Evolutionary conservation across 1,140 invertebrate species (phyloP).

Genomic region (Drosophila lacteicornis): DNA sequence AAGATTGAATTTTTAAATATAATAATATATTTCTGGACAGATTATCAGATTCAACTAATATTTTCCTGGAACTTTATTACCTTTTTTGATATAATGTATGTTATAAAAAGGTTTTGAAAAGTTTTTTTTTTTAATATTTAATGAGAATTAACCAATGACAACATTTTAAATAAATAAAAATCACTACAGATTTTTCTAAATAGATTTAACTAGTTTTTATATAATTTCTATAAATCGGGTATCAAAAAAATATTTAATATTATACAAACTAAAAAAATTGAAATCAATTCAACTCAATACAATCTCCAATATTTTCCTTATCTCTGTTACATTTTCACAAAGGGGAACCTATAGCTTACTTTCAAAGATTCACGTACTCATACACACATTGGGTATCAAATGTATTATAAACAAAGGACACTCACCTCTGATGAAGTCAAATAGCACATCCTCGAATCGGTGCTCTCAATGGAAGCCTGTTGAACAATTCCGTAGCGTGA

Average conservation of each 20-base stretch:
- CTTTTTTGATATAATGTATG: no score
- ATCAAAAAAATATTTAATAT: neutral
- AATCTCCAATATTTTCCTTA: neutral
- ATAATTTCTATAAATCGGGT: no score
- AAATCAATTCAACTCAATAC: neutral
- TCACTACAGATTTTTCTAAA: no score
- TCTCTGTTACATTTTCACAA: neutral
- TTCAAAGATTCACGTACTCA: neutral
- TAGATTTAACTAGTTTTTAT: no score
- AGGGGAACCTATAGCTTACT: accelerated
- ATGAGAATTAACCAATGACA: neutral
- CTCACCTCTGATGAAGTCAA: slow-evolving; percentile 98
- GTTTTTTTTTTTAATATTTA: neutral
- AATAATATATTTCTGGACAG: accelerated
- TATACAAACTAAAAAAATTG: neutral
- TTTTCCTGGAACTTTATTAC: neutral
- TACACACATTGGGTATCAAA: neutral
- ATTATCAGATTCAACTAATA: neutral
- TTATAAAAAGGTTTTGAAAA: neutral
- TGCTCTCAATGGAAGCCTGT: slow-evolving; percentile 96
- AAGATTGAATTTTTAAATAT: neutral
- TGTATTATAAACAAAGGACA: slow-evolving; percentile 36
- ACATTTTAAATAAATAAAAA: neutral
- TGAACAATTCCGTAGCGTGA: slow-evolving; percentile 94
- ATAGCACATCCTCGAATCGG: slow-evolving; percentile 96